phyloP scores from a whole-genome alignment of 2,888 invertebrate genomes.

The Apotomis capreana region DNA sequence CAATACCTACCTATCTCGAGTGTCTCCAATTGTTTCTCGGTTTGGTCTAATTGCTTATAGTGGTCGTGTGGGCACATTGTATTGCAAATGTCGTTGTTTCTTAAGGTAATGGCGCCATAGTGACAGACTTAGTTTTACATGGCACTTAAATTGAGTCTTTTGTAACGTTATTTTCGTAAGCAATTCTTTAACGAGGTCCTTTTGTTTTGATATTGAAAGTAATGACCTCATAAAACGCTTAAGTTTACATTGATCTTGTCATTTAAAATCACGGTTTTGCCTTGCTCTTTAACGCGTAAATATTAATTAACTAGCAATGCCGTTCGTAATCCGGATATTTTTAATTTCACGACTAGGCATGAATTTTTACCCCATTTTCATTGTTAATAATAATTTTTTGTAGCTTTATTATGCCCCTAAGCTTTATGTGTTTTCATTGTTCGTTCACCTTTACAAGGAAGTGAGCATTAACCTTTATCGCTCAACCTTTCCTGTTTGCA shows the following conservation, averaged over 20 bases:
- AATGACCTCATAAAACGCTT: not conserved
- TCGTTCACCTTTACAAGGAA: slow-evolving; percentile 41
- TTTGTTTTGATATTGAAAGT: slow-evolving; percentile 21
- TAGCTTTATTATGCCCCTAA: slow-evolving; percentile 28
- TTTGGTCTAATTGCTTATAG: slow-evolving; percentile 51
- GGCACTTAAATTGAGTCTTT: slow-evolving; percentile 43
- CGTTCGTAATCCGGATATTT: not conserved
- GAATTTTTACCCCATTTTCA: slow-evolving; percentile 19
- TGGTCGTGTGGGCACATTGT: slow-evolving; percentile 53
- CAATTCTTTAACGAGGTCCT: slow-evolving; percentile 13
- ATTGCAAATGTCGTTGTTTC: slow-evolving; percentile 51
- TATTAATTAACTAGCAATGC: slow-evolving; percentile 19
- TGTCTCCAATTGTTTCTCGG: slow-evolving; percentile 32
- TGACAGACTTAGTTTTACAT: slow-evolving; percentile 56
- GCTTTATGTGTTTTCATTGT: slow-evolving; percentile 39
- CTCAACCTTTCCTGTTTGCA: slow-evolving; percentile 52
- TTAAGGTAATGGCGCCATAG: slow-evolving; percentile 49
- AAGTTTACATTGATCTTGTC: slow-evolving; percentile 17
- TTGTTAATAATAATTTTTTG: slow-evolving; percentile 27
- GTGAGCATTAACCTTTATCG: slow-evolving; percentile 52
- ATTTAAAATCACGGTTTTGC: slow-evolving; percentile 12
- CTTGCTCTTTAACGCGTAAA: slow-evolving; percentile 23
- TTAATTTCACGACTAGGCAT: not conserved
- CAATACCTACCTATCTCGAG: slow-evolving; percentile 28
- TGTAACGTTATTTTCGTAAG: slow-evolving; percentile 18